Base-by-base conservation (phyloP, 2,113 vertebrate species). In the Elgaria multicarinata region DNA sequence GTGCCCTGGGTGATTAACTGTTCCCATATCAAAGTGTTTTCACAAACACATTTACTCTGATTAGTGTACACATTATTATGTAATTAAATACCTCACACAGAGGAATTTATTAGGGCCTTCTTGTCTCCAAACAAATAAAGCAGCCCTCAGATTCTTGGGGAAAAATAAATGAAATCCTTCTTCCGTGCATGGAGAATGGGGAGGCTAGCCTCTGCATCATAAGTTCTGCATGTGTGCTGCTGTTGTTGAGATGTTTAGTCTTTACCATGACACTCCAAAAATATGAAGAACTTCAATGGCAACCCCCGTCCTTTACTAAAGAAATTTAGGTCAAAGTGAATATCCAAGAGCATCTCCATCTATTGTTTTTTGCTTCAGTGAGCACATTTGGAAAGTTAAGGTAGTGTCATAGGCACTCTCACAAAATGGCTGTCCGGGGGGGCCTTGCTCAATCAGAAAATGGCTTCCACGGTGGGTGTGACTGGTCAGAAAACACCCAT, bases 51-150 rank as follows among this genome's bases (percentile, higher is more conserved):
- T 97, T 97, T 97, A 97, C 97, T 96, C 97, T 97, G 97, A 97
- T 97, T 97, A 97, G 97, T 97, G 97, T 97, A 97, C 97, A 97
- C 97, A 97, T 97, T 97, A 97, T 97, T 97, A 97, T 97, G 97
- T 97, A 97, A 97, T 97, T 97, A 97, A 97, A 97, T 97, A 97
- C 95, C 97, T 97, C 96, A 97, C 97, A 97, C 97, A 97, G 97
- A 97, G 97, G 97, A 97, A 97, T 97, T 97, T 97, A 97, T 97
- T 97, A 97, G 96, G 97, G 95, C 95, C 97, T 97, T 95, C 96
- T 97, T 97, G 97, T 97, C 96, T 97, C 96, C 90, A 96, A 97
- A 97, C 96, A 96, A 97, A 97, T 97, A 97, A 97, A 97, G 92
- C 96, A 97, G 93, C 91, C 95, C 96, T 96, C 93, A 89, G 94